These are phyloP conservation scores for Peromyscus eremicus DNA, from an alignment of 2,797 vertebrate species.

Conservation along the genomic window DNA sequence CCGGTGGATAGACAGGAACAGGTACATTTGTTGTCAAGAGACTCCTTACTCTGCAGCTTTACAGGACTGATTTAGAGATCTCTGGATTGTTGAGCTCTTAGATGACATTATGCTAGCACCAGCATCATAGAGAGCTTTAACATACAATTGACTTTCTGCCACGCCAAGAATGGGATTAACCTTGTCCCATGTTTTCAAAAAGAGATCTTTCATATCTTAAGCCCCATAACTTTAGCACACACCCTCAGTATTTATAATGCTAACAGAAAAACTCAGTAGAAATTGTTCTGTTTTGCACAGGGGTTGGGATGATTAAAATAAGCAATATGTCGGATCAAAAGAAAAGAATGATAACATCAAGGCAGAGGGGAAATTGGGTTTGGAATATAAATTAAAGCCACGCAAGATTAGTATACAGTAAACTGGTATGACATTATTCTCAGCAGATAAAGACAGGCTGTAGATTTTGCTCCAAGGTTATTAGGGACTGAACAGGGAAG, in stretches of 20 bases:
- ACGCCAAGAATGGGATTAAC: not conserved
- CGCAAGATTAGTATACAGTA: not conserved
- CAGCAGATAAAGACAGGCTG: not conserved
- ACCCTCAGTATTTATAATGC: not conserved
- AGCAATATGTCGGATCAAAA: constrained; percentile 8
- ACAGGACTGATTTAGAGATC: not conserved
- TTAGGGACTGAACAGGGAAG: not conserved
- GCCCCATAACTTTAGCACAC: not conserved
- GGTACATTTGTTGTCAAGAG: not conserved
- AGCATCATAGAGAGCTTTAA: not conserved
- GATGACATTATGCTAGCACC: not conserved
- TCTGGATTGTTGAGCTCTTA: not conserved
- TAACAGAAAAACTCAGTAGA: not conserved
- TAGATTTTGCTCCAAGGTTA: not conserved
- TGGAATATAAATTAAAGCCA: constrained; percentile 32
- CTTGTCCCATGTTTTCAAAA: not conserved
- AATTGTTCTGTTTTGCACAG: not conserved
- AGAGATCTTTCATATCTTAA: not conserved
- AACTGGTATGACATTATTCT: not conserved
- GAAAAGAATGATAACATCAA: constrained; percentile 31
- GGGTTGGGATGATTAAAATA: constrained; percentile 30
- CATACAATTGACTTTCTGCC: not conserved
- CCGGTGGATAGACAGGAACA: not conserved
- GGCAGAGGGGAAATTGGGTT: constrained; percentile 14
- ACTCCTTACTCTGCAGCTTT: not conserved